Percentiles rank a stretch among this genome's conserved stretches.
Conservation (phyloP, 1,140 invertebrate species). For the Dendrolimus punctatus region DNA sequence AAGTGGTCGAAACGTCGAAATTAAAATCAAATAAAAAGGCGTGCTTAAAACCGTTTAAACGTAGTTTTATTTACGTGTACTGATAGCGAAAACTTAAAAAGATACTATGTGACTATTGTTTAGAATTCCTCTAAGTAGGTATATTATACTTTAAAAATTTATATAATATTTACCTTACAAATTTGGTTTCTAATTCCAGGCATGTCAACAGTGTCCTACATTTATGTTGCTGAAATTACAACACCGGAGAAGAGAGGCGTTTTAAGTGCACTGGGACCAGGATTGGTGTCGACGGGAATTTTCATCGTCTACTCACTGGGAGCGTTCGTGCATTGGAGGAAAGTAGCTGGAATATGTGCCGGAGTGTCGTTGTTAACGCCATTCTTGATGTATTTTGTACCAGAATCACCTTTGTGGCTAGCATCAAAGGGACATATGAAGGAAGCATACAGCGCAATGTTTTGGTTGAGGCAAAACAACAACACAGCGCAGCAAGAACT, state of each 20-base stretch:
- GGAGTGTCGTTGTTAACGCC: conserved; percentile 73
- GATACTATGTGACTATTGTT: no score
- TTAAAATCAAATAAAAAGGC: no score
- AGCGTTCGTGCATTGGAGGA: conserved; percentile 75
- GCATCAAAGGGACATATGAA: conserved; percentile 71
- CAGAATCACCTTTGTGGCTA: conserved; percentile 80
- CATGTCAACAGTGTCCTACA: conserved; percentile 75
- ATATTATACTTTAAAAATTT: no score
- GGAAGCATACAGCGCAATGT: conserved; percentile 71
- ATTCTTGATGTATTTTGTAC: conserved; percentile 75
- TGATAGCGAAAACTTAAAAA: no score
- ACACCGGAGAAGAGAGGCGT: conserved; percentile 71
- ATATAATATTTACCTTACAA: neutral
- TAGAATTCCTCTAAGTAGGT: no score
- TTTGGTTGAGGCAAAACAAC: conserved; percentile 74
- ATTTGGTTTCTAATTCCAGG: conserved; percentile 51
- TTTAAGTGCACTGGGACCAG: conserved; percentile 75
- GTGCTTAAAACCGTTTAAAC: no score
- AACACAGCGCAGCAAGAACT: conserved; percentile 73
- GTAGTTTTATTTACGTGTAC: no score
- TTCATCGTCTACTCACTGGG: conserved; percentile 77
- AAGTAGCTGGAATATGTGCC: conserved; percentile 75
- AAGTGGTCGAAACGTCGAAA: no score
- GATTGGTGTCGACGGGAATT: conserved; percentile 77
- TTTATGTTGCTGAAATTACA: conserved; percentile 76